A percentile compares a stretch with the other conserved stretches of the same genome.
Conservation (phyloP, 2,797 vertebrate genomes). For the Etheostoma perlongum region DNA sequence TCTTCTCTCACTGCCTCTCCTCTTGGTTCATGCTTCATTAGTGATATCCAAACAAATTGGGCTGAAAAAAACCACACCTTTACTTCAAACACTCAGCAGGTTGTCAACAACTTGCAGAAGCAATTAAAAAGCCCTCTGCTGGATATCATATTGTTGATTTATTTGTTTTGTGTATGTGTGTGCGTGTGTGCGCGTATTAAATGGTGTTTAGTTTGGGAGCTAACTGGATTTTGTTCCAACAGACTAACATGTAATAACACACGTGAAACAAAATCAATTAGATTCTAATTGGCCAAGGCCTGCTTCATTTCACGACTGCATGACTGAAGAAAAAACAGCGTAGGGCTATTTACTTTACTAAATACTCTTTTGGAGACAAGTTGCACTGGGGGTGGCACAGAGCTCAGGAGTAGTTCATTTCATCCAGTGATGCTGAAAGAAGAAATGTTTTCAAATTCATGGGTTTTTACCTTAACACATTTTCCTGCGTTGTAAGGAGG, state of each 20-base stretch:
- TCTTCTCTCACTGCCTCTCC: slow-evolving; percentile 25
- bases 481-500: neutral
- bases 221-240: slow-evolving; percentile 40
- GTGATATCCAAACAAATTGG: slow-evolving; percentile 59
- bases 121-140: slow-evolving; percentile 69
- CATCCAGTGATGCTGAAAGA: slow-evolving; percentile 3
- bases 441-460: neutral
- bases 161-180: slow-evolving; percentile 42
- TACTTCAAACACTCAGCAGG: slow-evolving; percentile 71
- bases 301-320: slow-evolving; percentile 19
- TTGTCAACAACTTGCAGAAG: slow-evolving; percentile 64
- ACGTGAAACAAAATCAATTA: slow-evolving; percentile 43
- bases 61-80: slow-evolving; percentile 56
- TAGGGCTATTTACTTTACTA: slow-evolving; percentile 29
- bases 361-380: slow-evolving; percentile 13
- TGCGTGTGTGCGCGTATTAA: slow-evolving; percentile 16
- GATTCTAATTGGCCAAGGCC: slow-evolving; percentile 50
- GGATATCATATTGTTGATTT: slow-evolving; percentile 48
- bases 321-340: slow-evolving; percentile 34
- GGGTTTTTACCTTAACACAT: neutral
- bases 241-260: slow-evolving; percentile 28
- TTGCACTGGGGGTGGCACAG: neutral
- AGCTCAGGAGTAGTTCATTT: slow-evolving; percentile 4
- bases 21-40: slow-evolving; percentile 67
- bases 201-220: slow-evolving; percentile 35